Conservation (phyloP, 2,797 vertebrate genomes). For the Cyprinodon diabolis region DNA sequence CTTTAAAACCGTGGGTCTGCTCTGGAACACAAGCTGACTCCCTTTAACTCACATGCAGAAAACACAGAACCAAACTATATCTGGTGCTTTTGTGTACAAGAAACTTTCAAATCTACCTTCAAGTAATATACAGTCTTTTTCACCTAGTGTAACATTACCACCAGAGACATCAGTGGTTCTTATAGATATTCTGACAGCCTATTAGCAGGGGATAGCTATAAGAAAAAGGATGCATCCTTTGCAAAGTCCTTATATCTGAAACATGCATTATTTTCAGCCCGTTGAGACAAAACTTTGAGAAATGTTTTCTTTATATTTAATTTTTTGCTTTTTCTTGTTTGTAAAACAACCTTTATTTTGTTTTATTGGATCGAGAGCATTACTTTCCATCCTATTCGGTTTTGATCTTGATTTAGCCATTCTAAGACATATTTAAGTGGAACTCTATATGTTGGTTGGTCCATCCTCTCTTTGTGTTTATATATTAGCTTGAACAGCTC, state of each 20-base stretch:
- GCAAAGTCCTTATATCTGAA: background rate
- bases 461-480: background rate
- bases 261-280: background rate
- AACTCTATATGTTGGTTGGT: background rate
- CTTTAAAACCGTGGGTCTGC: constrained; percentile 77
- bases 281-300: background rate
- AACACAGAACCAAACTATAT: background rate
- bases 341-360: background rate
- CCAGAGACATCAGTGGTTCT: no score
- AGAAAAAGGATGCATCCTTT: background rate
- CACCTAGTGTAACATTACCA: background rate
- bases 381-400: background rate
- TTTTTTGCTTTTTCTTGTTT: background rate
- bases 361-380: background rate
- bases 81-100: background rate
- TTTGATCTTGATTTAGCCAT: background rate
- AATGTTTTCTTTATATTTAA: background rate
- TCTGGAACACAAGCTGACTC: constrained; percentile 72
- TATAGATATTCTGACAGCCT: background rate
- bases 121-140: background rate
- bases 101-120: background rate
- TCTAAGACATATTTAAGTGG: background rate
- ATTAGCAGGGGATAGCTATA: background rate
- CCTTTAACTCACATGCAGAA: constrained; percentile 65
- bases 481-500: no score